Base-by-base conservation (phyloP, 2,113 vertebrate species). In the Chrysochloris asiatica region DNA sequence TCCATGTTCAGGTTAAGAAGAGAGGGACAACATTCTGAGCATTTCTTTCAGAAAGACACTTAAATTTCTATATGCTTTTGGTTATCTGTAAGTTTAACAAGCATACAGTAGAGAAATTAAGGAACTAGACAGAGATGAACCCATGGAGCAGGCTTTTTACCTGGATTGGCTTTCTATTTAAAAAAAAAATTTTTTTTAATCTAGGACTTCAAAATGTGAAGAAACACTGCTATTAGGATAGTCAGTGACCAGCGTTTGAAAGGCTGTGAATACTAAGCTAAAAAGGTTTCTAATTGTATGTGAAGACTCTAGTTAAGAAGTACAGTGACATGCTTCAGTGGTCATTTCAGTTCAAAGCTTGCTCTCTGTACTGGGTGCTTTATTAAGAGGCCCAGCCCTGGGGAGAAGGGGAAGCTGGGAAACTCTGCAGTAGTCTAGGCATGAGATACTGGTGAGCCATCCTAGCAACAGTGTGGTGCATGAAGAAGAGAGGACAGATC, bases 271-370 rank as follows among this genome's bases (percentile, higher is more conserved):
- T 65, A 61, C 30, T 52, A 92, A 50, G 38, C 19, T 72, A 83
- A 59, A 48, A 33, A 77, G 26, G 26, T 83, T 80, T 28, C 87
- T n/a, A n/a, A n/a, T n/a, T n/a, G n/a, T 21, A 84, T 89, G 76
- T 84, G 26, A 81, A 83, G 7, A 47, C 30, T n/a, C n/a, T n/a
- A 0, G 77, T 94, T 78, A 73, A 87, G 56, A 94, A 92, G 52
- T 56, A 59, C 2, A 80, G 8, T 38, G 43, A 11, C 26, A 36
- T 90, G 48, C 61, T 86, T n/a, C 54, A 84, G 52, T n/a, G n/a
- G n/a, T n/a, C n/a, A 75, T 82, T 92, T 88, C 71, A 36, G 7
- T 63, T 61, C 89, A 45, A 88, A 84, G 36, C 43, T 73, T n/a
- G 33, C 19, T 41, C 6, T 87, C 43, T 67, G 1, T 78, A 30